Conservation (phyloP, 1,140 invertebrate genomes). For the Saccostrea glomerata region DNA sequence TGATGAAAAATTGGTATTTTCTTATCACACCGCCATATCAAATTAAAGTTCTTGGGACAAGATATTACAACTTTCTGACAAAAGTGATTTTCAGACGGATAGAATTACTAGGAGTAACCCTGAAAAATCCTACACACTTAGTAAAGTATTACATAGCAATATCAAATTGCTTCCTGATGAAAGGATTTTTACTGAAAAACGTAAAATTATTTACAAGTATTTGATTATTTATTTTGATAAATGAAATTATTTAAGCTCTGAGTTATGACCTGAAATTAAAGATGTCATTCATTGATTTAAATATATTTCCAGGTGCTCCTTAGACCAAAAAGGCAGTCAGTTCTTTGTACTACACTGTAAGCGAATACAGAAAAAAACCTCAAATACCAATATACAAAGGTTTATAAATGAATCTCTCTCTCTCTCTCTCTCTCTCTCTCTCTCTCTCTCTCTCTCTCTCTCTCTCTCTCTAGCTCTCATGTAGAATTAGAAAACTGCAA, state of each 20-base stretch:
- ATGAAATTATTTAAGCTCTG: not conserved
- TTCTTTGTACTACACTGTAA: not conserved
- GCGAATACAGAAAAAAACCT: not conserved
- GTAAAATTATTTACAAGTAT: slow-evolving; percentile 18
- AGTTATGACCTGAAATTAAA: not conserved
- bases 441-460: slow-evolving; percentile 10
- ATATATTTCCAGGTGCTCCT: not conserved
- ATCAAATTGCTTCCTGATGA: slow-evolving; percentile 5
- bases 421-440: slow-evolving; percentile 9
- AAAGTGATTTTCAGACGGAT: not conserved
- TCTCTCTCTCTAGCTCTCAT: not conserved
- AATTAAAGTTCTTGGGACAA: slow-evolving; percentile 24
- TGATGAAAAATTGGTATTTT: slow-evolving; percentile 30
- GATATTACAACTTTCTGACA: slow-evolving; percentile 21
- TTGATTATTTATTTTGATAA: slow-evolving; percentile 23
- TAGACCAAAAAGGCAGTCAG: not conserved
- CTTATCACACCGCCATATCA: slow-evolving; percentile 15
- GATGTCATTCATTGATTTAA: not conserved
- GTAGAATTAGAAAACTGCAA: not conserved
- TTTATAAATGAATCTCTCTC: not conserved
- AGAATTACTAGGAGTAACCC: slow-evolving; percentile 4
- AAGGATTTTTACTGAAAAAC: not conserved
- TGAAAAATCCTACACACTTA: not conserved
- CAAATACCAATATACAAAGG: not conserved
- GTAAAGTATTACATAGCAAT: slow-evolving; percentile 7